Base-by-base conservation (phyloP, 2,113 vertebrate species). In the Pogonocichla stellata region DNA sequence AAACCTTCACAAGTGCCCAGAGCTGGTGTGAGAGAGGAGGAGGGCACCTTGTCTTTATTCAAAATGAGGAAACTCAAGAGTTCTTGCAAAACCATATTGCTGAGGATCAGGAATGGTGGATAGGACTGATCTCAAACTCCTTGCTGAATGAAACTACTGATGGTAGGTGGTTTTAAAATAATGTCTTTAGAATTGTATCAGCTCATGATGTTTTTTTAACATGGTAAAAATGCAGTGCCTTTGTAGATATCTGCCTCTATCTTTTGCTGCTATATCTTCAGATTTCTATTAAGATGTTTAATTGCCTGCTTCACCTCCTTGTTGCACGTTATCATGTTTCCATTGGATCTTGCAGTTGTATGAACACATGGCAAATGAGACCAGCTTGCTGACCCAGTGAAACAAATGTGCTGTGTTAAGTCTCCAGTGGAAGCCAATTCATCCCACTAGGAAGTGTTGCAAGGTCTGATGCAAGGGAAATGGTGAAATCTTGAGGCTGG, bases 1-100 rank as follows among this genome's bases (percentile, higher is more conserved):
- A 24, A 24, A 96, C 98, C 34, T 99, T 99, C 93, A 94, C 66
- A 5, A 95, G 95, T 26, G 99, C 99, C 64, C 98, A 99, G 97
- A 97, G 95, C 58, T 99, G 99, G 99, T 99, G 99, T 72, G 99
- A 99, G 96, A 98, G 96, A 84, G 98, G 98, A 6, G 99, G 99
- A 33, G 99, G 99, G 54, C 99, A 99, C 56, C 88, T 99, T 33
- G 98, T 98, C 66, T 99, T 99, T 65, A 98, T 99, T 84, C 97
- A 96, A n/a, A 98, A 98, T 12, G 98, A 99, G 72, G 98, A 98
- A 91, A 99, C 94, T 2, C 99, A 99, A 92, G 96, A 97, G 83
- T 99, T 99, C 95, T 97, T 99, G 56, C 98, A 98, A 96, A 98
- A 96, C 67, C 98, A 99, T 88, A 96, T 99, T 88, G 92, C 98